These are phyloP conservation scores for Galeopterus variegatus DNA, from an alignment of 2,113 vertebrate species.

Conservation along the genomic window DNA sequence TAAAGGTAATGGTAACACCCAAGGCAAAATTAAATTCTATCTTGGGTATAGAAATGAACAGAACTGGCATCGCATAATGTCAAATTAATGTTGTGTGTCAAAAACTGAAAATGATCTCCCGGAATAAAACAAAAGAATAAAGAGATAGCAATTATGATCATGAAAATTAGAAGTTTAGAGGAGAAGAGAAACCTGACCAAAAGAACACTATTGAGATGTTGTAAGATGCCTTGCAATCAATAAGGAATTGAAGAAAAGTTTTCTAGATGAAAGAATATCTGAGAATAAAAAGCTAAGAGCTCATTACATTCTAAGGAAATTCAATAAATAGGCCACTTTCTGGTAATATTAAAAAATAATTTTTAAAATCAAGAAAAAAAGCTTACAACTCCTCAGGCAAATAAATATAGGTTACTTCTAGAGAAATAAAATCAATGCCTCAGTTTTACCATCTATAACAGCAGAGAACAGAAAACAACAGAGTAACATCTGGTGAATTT, in stretches of 20 bases:
- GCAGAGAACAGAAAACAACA: neutral
- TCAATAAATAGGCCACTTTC: neutral
- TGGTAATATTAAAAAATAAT: constrained; percentile 16
- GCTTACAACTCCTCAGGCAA: neutral
- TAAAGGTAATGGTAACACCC: neutral
- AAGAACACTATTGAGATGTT: neutral
- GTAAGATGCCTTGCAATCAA: neutral
- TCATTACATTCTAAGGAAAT: constrained; percentile 26
- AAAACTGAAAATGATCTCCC: neutral
- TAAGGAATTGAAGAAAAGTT: neutral
- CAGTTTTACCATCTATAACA: neutral
- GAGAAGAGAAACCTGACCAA: neutral
- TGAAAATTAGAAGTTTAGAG: neutral
- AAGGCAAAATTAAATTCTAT: neutral
- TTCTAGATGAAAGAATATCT: neutral
- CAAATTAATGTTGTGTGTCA: neutral
- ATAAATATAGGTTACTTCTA: constrained; percentile 24
- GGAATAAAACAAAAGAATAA: neutral
- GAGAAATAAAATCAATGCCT: neutral
- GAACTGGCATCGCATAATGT: neutral
- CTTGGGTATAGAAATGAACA: neutral
- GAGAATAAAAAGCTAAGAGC: neutral
- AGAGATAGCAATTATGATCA: neutral
- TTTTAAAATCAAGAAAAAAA: neutral
- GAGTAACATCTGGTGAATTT: neutral